These are phyloP conservation scores for Heterohyrax brucei DNA, from an alignment of 2,797 vertebrate genomes.

Conservation along the genomic window DNA sequence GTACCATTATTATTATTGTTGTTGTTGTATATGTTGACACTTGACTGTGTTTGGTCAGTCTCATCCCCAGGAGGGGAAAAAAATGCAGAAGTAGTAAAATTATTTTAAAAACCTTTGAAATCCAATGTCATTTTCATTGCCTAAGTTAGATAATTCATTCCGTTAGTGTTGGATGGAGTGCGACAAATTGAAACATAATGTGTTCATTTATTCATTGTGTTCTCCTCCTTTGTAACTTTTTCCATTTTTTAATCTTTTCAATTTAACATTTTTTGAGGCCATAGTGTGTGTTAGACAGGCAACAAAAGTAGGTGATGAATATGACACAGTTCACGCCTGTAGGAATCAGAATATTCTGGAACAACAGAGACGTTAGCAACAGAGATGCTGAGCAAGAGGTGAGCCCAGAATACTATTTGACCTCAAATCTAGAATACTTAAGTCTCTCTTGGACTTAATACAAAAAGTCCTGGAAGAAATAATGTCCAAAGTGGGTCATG, in stretches of 20 bases:
- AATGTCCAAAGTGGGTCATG: not conserved
- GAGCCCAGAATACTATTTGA: not conserved
- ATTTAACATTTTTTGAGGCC: not conserved
- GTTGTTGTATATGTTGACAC: not conserved
- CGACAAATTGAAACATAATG: not conserved
- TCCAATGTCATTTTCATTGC: not conserved
- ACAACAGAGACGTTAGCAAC: not conserved
- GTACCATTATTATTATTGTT: no score
- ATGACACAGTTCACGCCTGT: not conserved
- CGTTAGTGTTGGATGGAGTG: not conserved
- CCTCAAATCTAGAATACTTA: constrained; percentile 1
- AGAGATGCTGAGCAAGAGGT: not conserved
- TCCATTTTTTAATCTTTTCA: not conserved
- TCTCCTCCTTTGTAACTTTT: not conserved
- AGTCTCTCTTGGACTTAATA: not conserved
- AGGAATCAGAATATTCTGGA: not conserved
- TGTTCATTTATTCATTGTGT: not conserved
- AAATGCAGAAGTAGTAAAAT: constrained; percentile 25
- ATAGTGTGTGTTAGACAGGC: not conserved
- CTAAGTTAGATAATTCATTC: constrained; percentile 40
- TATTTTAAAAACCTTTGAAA: constrained; percentile 47
- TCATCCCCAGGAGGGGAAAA: not conserved
- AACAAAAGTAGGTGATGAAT: not conserved
- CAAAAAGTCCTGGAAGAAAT: constrained; percentile 18
- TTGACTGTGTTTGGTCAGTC: constrained; percentile 4